These are phyloP conservation scores for Acanthiza pusilla DNA, from an alignment of 2,797 vertebrate species.

Conservation along the genomic window DNA sequence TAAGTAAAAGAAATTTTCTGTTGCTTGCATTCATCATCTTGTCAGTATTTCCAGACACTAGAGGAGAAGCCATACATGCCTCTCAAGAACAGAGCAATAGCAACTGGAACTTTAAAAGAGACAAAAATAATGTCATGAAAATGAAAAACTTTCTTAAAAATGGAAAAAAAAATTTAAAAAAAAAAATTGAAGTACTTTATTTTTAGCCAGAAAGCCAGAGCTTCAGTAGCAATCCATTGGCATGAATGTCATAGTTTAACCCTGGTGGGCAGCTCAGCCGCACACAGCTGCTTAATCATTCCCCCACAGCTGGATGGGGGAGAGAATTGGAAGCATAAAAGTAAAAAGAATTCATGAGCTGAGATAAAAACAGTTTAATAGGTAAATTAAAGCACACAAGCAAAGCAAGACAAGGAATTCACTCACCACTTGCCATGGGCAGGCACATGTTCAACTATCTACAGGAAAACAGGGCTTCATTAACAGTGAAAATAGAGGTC, in stretches of 20 bases:
- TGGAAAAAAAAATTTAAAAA: background rate
- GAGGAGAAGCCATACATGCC: background rate
- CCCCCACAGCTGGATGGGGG: rapidly evolving
- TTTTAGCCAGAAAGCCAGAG: background rate
- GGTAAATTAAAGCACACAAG: background rate
- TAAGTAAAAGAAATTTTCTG: background rate
- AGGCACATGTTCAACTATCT: background rate
- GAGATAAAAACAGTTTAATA: background rate
- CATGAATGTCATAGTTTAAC: background rate
- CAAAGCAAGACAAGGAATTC: background rate
- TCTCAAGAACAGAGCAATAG: background rate
- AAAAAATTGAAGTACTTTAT: background rate
- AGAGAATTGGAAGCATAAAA: background rate
- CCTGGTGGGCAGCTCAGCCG: rapidly evolving
- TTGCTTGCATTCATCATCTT: background rate
- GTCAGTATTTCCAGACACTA: background rate
- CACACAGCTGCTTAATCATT: background rate
- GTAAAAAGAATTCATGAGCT: background rate
- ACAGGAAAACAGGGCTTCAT: background rate
- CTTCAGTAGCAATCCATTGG: background rate
- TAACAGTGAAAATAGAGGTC: rapidly evolving
- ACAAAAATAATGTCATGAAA: background rate
- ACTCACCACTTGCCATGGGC: rapidly evolving
- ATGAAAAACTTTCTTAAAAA: background rate
- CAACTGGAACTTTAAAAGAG: background rate